These are phyloP conservation scores for Adelognathus sp. DNA, from an alignment of 2,888 invertebrate species.

Conservation along the genomic window DNA sequence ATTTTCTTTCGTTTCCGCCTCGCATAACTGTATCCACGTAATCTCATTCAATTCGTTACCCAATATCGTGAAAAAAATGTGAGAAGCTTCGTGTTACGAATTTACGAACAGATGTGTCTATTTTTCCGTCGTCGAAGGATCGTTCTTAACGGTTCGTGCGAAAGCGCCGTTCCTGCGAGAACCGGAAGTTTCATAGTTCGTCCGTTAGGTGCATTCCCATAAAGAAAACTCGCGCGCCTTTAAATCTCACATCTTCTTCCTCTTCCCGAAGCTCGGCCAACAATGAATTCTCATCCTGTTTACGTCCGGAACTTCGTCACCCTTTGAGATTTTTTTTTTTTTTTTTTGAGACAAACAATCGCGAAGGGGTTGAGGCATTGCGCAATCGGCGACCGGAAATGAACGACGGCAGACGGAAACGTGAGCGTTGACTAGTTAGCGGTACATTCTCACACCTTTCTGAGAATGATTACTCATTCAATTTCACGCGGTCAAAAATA, in stretches of 20 bases:
- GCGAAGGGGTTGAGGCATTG: neutral
- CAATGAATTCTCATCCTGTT: slow-evolving; percentile 60
- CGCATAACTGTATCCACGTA: neutral
- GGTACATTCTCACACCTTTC: neutral
- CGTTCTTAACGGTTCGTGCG: slow-evolving; percentile 59
- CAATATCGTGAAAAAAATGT: neutral
- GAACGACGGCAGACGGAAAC: slow-evolving; percentile 25
- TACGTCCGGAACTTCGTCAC: slow-evolving; percentile 39
- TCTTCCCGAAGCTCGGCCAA: slow-evolving; percentile 43
- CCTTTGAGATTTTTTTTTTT: slow-evolving; percentile 1
- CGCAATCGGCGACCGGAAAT: slow-evolving; percentile 36
- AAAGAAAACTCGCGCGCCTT: neutral
- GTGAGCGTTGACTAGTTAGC: slow-evolving; percentile 4
- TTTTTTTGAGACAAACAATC: neutral
- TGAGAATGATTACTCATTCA: neutral
- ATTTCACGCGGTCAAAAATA: too few relatives aligned
- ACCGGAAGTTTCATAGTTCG: slow-evolving; percentile 62
- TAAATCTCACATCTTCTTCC: slow-evolving; percentile 28
- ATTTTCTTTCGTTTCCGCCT: neutral
- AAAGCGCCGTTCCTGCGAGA: slow-evolving; percentile 29
- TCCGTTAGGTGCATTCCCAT: slow-evolving; percentile 57
- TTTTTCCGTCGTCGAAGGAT: slow-evolving; percentile 26
- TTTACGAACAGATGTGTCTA: slow-evolving; percentile 46
- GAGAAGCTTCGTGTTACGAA: slow-evolving; percentile 4
- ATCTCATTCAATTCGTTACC: neutral